Evolutionary conservation across 1,140 invertebrate species (phyloP).

Genomic region (Rhagoletis pomonella): DNA sequence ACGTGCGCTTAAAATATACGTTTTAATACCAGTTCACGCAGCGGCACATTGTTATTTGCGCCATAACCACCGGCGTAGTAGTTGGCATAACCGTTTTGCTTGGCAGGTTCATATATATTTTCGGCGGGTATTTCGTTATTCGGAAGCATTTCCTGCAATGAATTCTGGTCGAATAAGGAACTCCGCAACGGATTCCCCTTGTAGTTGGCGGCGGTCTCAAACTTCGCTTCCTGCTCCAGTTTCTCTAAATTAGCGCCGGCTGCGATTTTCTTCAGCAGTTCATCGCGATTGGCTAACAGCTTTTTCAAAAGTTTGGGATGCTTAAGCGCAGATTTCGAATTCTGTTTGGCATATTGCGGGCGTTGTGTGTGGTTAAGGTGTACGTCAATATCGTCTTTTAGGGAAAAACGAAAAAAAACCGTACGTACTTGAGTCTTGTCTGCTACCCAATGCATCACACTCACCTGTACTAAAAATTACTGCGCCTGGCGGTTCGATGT

Average conservation of each 20-base stretch:
- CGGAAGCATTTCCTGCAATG: conserved; percentile 63
- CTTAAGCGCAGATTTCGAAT: conserved; percentile 65
- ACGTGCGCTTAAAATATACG: neutral
- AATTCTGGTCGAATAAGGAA: conserved; percentile 59
- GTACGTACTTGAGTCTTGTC: neutral
- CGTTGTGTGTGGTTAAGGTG: conserved; percentile 70
- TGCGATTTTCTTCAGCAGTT: conserved; percentile 63
- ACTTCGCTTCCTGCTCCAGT: conserved; percentile 33
- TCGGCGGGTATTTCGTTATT: conserved; percentile 62
- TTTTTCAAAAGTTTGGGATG: conserved; percentile 73
- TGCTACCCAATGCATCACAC: neutral
- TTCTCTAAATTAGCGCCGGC: conserved; percentile 55
- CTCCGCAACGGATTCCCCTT: conserved; percentile 50
- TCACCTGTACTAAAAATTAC: conserved; percentile 81
- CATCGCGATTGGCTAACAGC: conserved; percentile 66
- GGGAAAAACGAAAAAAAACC: neutral
- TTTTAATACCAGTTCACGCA: conserved; percentile 8
- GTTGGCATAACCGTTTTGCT: conserved; percentile 33
- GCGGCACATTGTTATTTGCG: neutral
- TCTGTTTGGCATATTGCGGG: conserved; percentile 62
- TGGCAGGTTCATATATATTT: conserved; percentile 35
- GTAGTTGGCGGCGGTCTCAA: neutral
- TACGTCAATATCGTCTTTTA: conserved; percentile 68
- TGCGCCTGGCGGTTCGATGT: conserved; percentile 81
- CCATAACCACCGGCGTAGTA: conserved; percentile 11